Evolutionary conservation across 1,140 invertebrate genomes (phyloP).

Genomic region (Lanistes nyassanus): DNA sequence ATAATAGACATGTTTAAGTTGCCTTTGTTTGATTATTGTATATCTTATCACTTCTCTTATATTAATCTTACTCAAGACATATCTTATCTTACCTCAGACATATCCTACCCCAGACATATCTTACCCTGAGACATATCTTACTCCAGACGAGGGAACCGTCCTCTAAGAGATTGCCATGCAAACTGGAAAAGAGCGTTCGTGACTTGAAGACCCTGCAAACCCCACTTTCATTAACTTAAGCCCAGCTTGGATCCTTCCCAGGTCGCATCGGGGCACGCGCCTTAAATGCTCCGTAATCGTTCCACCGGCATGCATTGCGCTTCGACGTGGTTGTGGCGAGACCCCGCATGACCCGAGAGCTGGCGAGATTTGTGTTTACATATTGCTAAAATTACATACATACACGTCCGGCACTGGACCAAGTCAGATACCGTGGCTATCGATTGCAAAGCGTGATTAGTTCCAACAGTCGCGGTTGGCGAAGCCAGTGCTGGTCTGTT

Average conservation of each 20-base stretch:
- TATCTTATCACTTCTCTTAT: too few species aligned
- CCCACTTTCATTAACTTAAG: constrained; percentile 14
- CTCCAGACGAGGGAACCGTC: too few species aligned
- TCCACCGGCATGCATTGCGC: background rate
- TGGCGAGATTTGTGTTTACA: constrained; percentile 1
- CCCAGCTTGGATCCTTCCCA: background rate
- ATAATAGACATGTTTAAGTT: too few species aligned
- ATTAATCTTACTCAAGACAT: too few species aligned
- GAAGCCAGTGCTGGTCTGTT: too few species aligned
- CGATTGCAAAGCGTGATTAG: too few species aligned
- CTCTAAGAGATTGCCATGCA: too few species aligned
- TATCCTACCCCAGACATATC: too few species aligned
- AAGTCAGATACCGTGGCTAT: background rate
- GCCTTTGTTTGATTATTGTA: too few species aligned
- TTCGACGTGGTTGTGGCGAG: background rate
- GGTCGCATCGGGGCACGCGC: constrained; percentile 3
- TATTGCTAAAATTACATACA: constrained; percentile 10
- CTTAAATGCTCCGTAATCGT: constrained; percentile 3
- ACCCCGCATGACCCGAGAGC: background rate
- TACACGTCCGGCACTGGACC: background rate
- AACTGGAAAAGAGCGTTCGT: background rate
- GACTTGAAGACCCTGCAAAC: constrained; percentile 4
- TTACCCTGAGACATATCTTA: too few species aligned
- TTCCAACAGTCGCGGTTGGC: too few species aligned
- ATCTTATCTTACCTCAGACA: too few species aligned